phyloP scores from a whole-genome alignment of 2,113 vertebrate species.

The Rhodinocichla rosea region DNA sequence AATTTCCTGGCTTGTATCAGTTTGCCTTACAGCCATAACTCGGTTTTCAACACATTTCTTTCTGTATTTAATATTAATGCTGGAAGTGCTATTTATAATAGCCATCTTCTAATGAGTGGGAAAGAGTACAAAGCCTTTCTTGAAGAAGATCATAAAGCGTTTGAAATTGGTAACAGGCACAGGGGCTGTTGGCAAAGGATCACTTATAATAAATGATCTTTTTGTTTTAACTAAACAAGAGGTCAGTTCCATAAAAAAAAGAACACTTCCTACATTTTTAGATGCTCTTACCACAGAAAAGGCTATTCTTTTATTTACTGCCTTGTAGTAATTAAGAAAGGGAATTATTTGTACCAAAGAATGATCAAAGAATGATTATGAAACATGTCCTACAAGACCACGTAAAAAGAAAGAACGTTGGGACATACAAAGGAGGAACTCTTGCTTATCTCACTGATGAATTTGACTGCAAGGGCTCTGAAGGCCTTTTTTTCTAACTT shows the following conservation, averaged over 20 bases:
- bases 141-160: not conserved
- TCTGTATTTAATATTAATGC: not conserved
- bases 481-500: not conserved
- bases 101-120: not conserved
- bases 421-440: not conserved
- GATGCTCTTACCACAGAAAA: slow-evolving; percentile 39
- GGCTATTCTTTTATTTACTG: slow-evolving; percentile 7
- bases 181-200: not conserved
- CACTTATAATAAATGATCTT: slow-evolving; percentile 40
- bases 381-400: not conserved
- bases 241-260: slow-evolving; percentile 40
- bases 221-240: slow-evolving; percentile 42
- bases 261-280: not conserved
- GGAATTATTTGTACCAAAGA: not conserved
- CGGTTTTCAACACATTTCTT: not conserved
- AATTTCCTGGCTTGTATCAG: not conserved
- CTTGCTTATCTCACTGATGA: not conserved
- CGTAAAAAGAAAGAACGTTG: slow-evolving; percentile 10
- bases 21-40: not conserved
- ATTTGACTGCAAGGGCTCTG: not conserved
- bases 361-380: not conserved
- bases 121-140: slow-evolving; percentile 38
- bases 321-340: not conserved
- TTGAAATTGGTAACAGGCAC: slow-evolving; percentile 49
- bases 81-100: slow-evolving; percentile 16